Evolutionary conservation across 1,140 invertebrate species (phyloP).

Genomic region (Zaprionus inermis): DNA sequence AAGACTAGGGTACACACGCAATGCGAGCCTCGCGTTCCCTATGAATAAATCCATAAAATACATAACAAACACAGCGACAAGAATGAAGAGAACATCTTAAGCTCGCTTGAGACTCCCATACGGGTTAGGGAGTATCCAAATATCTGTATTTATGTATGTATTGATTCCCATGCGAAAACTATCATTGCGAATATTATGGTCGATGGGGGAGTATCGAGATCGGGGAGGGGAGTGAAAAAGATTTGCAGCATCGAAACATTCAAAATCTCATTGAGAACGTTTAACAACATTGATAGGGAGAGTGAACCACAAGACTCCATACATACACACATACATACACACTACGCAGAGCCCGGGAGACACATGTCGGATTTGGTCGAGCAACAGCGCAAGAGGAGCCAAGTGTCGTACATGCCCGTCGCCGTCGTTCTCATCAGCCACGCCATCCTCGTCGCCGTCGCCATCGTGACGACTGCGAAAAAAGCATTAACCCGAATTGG

Average conservation of each 20-base stretch:
- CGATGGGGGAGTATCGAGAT: not conserved
- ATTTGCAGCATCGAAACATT: conserved; percentile 77
- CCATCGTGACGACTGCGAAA: conserved; percentile 73
- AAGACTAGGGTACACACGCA: conserved; percentile 41
- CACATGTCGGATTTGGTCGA: conserved; percentile 53
- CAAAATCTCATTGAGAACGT: conserved; percentile 80
- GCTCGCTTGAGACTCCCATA: not conserved
- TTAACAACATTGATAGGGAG: conserved; percentile 69
- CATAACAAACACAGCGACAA: conserved; percentile 59
- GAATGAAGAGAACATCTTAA: conserved; percentile 6
- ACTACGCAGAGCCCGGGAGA: conserved; percentile 13
- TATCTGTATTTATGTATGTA: conserved; percentile 58
- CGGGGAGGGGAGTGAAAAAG: conserved; percentile 36
- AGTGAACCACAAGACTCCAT: conserved; percentile 32
- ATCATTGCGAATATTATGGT: conserved; percentile 75
- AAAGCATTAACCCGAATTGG: conserved; percentile 81
- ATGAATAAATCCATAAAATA: conserved; percentile 76
- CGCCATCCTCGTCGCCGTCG: conserved; percentile 22
- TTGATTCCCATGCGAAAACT: conserved; percentile 76
- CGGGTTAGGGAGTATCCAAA: conserved; percentile 47
- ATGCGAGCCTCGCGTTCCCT: conserved; percentile 30
- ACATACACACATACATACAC: conserved; percentile 10
- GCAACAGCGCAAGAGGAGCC: conserved; percentile 55
- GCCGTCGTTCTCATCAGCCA: conserved; percentile 23
- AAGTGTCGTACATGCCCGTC: conserved; percentile 34